A percentile compares a stretch with the other conserved stretches of the same genome.
Conservation (phyloP, 2,113 vertebrate species). For the Pterocles orientalis region DNA sequence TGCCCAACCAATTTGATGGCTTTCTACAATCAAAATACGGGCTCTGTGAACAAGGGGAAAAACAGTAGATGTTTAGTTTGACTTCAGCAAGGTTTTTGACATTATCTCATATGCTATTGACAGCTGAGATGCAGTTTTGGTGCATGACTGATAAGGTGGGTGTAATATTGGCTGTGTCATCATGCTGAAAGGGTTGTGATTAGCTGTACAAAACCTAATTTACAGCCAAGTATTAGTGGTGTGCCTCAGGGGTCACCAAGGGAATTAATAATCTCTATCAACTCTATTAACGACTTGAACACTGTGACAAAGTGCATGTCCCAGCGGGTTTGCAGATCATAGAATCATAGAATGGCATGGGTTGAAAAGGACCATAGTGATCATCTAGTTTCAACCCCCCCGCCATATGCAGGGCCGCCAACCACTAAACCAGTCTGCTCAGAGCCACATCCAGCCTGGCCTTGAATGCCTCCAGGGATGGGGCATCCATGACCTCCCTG, state of each 20-base stretch:
- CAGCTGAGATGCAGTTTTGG: not conserved
- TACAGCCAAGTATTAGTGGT: not conserved
- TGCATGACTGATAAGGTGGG: not conserved
- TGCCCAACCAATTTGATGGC: not conserved
- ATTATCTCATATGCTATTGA: not conserved
- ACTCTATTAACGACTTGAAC: not conserved
- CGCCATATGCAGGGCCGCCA: too few species aligned
- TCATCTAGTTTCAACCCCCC: too few species aligned
- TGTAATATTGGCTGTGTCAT: not conserved
- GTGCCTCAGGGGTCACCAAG: not conserved
- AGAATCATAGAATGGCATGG: too few species aligned
- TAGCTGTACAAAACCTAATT: not conserved
- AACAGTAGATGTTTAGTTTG: not conserved
- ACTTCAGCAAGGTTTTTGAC: not conserved
- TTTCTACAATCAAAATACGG: not conserved
- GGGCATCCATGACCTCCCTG: too few species aligned
- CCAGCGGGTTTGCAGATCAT: not conserved
- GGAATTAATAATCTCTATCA: not conserved
- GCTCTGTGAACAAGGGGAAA: not conserved
- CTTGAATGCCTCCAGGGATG: too few species aligned
- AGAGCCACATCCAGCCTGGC: too few species aligned
- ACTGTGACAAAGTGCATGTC: not conserved
- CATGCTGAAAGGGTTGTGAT: not conserved
- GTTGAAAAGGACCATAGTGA: too few species aligned
- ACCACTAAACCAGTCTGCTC: too few species aligned